phyloP scores from a whole-genome alignment of 2,113 vertebrate genomes.

The Hyaena hyaena region DNA sequence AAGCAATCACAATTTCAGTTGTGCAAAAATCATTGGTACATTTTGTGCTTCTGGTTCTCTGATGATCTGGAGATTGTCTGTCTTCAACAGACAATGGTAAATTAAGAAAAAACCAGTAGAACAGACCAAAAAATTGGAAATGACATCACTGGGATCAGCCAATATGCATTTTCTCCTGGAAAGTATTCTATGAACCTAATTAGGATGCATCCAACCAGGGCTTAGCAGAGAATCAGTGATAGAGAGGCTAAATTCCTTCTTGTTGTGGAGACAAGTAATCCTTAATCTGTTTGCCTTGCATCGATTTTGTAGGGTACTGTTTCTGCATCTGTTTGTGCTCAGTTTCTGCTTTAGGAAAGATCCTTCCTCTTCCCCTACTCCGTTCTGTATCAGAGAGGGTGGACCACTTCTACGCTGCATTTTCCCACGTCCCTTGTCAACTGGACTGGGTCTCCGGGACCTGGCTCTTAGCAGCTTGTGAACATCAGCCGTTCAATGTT shows the following conservation, averaged over 20 bases:
- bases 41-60: not conserved
- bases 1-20: not conserved
- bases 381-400: not conserved
- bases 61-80: not conserved
- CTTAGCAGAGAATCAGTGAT: not conserved
- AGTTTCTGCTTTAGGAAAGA: not conserved
- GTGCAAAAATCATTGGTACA: not conserved
- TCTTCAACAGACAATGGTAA: conserved; percentile 4
- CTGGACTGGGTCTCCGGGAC: not conserved
- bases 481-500: not conserved
- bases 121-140: not conserved
- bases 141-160: not conserved
- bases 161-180: not conserved
- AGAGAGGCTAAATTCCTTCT: not conserved
- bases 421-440: not conserved
- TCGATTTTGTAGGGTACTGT: not conserved
- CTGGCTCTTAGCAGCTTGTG: not conserved
- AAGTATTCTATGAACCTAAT: not conserved
- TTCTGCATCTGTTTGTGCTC: not conserved
- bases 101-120: not conserved
- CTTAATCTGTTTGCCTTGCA: not conserved
- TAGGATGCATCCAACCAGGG: not conserved
- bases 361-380: not conserved
- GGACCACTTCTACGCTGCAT: not conserved
- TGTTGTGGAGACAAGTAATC: conserved; percentile 16